A percentile compares a stretch with the other conserved stretches of the same genome.
phyloP scores from a whole-genome alignment of 2,888 invertebrate genomes.

The Drosophila colorata region DNA sequence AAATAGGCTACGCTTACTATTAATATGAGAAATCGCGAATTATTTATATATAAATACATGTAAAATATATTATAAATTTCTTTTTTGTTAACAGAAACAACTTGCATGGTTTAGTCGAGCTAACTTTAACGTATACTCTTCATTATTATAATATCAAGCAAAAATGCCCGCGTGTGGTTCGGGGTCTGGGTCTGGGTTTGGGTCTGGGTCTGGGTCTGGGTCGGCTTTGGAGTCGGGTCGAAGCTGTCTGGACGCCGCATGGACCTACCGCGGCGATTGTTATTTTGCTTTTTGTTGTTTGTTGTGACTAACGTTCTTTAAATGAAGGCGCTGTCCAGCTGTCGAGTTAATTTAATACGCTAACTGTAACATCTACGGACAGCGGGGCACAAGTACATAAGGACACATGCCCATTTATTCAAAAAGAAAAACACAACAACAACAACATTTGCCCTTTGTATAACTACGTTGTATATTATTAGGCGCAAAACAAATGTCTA shows the following conservation, averaged over 20 bases:
- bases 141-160: slow-evolving; percentile 51
- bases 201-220: slow-evolving; percentile 9
- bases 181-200: slow-evolving; percentile 18
- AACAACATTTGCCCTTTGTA: slow-evolving; percentile 23
- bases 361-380: slow-evolving; percentile 13
- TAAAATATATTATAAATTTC: no score
- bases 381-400: slow-evolving; percentile 30
- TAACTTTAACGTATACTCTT: slow-evolving; percentile 27
- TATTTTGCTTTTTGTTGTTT: slow-evolving; percentile 7
- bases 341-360: slow-evolving; percentile 10
- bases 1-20: no score
- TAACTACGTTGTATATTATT: slow-evolving; percentile 23
- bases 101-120: not conserved
- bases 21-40: no score
- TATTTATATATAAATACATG: no score
- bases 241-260: slow-evolving; percentile 28
- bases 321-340: slow-evolving; percentile 24
- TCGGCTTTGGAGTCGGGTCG: slow-evolving; percentile 5
- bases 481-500: slow-evolving; percentile 39
- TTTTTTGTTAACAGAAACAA: not conserved
- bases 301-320: slow-evolving; percentile 40
- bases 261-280: slow-evolving; percentile 26
- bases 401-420: slow-evolving; percentile 18
- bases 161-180: slow-evolving; percentile 47
- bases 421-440: not conserved